phyloP scores from a whole-genome alignment of 2,797 vertebrate genomes.

The Miichthys miiuy region DNA sequence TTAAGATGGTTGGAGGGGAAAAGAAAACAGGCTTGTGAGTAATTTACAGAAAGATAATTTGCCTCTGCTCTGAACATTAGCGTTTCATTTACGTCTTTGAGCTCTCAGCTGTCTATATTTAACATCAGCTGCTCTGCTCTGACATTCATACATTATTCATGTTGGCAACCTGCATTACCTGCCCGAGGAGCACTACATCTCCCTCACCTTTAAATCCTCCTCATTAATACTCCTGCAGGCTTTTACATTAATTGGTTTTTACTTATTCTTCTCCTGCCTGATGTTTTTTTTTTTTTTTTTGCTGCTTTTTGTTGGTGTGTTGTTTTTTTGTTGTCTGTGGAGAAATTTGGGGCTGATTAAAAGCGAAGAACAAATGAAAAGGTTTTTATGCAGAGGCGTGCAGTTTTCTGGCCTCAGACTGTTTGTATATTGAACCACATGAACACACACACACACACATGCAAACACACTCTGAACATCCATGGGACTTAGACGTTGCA shows the following conservation, averaged over 20 bases:
- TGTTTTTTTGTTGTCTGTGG: conserved; percentile 4
- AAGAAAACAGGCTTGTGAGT: conserved; percentile 38
- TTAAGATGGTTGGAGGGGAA: conserved; percentile 28
- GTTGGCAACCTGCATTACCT: conserved; percentile 60
- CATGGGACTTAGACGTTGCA: not conserved
- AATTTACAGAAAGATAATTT: conserved; percentile 66
- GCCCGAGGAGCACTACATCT: conserved; percentile 56
- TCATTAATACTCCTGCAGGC: conserved; percentile 61
- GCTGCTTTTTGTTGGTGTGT: conserved; percentile 25
- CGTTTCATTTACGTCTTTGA: conserved; percentile 58
- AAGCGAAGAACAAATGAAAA: conserved; percentile 45
- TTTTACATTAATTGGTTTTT: conserved; percentile 61
- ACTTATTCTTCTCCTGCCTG: conserved; percentile 25
- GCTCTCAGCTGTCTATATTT: conserved; percentile 73
- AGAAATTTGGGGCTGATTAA: conserved; percentile 29
- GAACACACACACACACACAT: not conserved
- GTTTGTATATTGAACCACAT: conserved; percentile 7
- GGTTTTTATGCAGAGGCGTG: conserved; percentile 36
- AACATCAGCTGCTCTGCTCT: conserved; percentile 66
- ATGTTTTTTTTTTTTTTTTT: conserved; percentile 14
- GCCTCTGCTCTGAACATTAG: conserved; percentile 60
- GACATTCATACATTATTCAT: conserved; percentile 75
- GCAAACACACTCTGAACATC: not conserved
- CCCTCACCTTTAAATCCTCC: conserved; percentile 65
- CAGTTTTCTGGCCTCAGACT: conserved; percentile 21